Evolutionary conservation across 2,888 invertebrate species (phyloP).

Genomic region (Sthenelais limicola): DNA sequence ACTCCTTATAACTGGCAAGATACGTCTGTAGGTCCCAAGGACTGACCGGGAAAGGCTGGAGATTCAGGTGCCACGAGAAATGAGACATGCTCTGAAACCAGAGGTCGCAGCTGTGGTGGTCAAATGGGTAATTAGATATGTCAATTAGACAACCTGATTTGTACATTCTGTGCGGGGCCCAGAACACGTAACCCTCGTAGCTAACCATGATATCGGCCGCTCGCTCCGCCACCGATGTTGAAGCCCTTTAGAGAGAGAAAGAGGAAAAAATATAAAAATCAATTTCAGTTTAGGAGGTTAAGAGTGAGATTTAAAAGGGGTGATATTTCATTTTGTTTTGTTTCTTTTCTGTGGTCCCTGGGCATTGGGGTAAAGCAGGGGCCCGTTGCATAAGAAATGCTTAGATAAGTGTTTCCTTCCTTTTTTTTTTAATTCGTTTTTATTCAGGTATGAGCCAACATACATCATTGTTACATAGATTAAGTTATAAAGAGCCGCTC

Average conservation of each 20-base stretch:
- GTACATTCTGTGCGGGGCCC: constrained; percentile 43
- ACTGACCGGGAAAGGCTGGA: constrained; percentile 27
- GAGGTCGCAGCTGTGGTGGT: constrained; percentile 43
- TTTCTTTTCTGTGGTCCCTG: too few relatives aligned
- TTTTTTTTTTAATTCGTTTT: too few relatives aligned
- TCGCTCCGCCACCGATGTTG: constrained; percentile 28
- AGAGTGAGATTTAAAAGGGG: too few relatives aligned
- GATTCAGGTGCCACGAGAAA: constrained; percentile 31
- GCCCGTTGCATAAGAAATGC: too few relatives aligned
- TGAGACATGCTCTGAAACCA: constrained; percentile 46
- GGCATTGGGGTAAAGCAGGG: too few relatives aligned
- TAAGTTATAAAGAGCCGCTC: too few relatives aligned
- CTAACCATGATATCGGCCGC: constrained; percentile 43
- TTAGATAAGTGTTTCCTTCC: too few relatives aligned
- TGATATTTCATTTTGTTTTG: too few relatives aligned
- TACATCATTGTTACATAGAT: too few relatives aligned
- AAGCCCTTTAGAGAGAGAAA: constrained; percentile 27
- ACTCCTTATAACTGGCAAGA: constrained; percentile 42
- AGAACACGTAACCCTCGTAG: constrained; percentile 42
- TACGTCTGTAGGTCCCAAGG: constrained; percentile 44
- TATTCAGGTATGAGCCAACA: too few relatives aligned
- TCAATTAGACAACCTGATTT: constrained; percentile 44
- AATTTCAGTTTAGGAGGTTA: too few relatives aligned
- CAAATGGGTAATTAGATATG: constrained; percentile 47
- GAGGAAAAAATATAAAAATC: neutral